Evolutionary conservation across 2,797 vertebrate genomes (phyloP).

Genomic region (Paguma larvata): DNA sequence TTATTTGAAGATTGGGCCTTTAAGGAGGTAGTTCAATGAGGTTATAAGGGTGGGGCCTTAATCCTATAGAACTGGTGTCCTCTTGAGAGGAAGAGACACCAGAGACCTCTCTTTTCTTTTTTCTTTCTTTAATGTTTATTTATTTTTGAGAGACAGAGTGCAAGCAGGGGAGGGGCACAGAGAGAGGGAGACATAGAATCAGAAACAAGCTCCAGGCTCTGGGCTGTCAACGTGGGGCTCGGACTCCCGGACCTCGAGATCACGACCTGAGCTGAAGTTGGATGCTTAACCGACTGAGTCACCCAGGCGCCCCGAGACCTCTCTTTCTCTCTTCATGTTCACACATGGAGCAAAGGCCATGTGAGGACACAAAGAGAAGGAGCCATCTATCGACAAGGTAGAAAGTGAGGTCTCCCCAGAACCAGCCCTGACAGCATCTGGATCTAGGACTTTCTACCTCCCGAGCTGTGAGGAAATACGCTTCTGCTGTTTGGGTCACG

Average conservation of each 20-base stretch:
- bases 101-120: not conserved
- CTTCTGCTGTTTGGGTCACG: not conserved
- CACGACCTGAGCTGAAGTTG: too few species aligned
- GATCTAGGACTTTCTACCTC: not conserved
- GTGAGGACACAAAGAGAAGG: not conserved
- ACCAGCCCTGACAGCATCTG: not conserved
- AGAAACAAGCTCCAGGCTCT: too few species aligned
- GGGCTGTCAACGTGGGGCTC: too few species aligned
- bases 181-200: too few species aligned
- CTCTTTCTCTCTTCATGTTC: too few species aligned
- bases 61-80: not conserved
- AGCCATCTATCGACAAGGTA: not conserved
- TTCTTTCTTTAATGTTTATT: too few species aligned
- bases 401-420: not conserved
- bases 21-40: not conserved
- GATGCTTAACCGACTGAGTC: too few species aligned
- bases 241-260: too few species aligned
- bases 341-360: not conserved
- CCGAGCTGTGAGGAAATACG: not conserved
- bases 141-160: too few species aligned
- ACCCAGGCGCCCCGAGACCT: not conserved
- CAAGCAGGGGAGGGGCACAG: too few species aligned
- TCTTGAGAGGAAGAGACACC: not conserved
- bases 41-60: not conserved
- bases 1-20: not conserved